Conservation (phyloP, 2,888 invertebrate species). For the Steinernema hermaphroditum region DNA sequence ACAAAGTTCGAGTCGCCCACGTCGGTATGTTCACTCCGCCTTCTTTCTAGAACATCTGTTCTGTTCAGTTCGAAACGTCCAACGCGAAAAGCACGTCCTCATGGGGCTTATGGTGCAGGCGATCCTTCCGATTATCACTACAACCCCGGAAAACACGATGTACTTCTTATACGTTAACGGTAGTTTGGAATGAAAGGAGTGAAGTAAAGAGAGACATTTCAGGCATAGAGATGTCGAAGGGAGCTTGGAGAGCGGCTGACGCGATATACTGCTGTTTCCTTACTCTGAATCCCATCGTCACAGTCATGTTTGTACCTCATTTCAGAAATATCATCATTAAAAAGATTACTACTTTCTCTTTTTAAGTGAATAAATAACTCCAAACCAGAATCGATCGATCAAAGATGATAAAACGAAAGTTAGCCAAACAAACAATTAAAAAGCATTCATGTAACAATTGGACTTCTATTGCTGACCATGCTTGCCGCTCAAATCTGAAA, state of each 20-base stretch:
- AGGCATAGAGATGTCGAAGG: background rate
- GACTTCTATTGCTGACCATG: no score
- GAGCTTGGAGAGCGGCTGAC: background rate
- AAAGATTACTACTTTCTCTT: background rate
- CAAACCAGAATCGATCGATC: no score
- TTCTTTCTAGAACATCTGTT: background rate
- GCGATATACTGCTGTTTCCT: background rate
- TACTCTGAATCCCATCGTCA: background rate
- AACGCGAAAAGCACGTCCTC: background rate
- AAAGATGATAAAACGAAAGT: no score
- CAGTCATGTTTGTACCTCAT: conserved; percentile 8
- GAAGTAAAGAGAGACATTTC: no score
- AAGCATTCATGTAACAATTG: no score
- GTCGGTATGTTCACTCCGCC: background rate
- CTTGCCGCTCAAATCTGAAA: no score
- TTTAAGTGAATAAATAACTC: background rate
- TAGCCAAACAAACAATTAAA: no score
- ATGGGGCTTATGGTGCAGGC: background rate
- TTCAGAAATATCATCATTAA: conserved; percentile 2
- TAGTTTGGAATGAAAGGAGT: background rate
- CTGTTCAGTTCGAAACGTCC: background rate
- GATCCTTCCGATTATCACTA: conserved; percentile 1
- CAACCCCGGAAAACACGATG: conserved; percentile 6
- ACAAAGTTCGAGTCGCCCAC: background rate
- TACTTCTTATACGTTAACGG: conserved; percentile 6